These are phyloP conservation scores for Virgularia gustaviana DNA, from an alignment of 92 coral and sea anemone genomes.

Conservation along the genomic window DNA sequence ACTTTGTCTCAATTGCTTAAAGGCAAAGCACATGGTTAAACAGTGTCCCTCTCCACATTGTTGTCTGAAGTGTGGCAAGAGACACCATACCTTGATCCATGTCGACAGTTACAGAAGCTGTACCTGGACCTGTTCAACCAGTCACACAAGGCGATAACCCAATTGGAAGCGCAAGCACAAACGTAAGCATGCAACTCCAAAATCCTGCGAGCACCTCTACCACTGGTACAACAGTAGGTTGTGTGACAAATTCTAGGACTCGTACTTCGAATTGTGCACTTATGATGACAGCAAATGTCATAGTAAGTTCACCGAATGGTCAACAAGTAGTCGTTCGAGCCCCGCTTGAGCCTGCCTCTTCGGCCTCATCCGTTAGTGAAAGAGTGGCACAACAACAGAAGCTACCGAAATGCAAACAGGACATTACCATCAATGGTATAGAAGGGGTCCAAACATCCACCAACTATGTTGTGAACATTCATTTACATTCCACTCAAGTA, in stretches of 20 bases:
- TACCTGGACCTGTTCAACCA: too few species aligned
- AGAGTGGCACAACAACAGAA: constrained; percentile 29
- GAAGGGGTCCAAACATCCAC: constrained; percentile 37
- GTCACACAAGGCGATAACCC: too few species aligned
- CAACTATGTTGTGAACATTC: too few species aligned
- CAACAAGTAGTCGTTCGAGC: constrained; percentile 38
- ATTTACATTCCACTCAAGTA: constrained; percentile 9
- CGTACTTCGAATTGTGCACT: constrained; percentile 21
- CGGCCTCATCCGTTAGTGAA: too few species aligned
- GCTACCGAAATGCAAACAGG: constrained; percentile 5
- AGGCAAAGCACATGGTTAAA: constrained; percentile 31
- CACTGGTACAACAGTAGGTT: too few species aligned
- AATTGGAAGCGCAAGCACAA: too few species aligned
- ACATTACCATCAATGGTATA: constrained; percentile 32
- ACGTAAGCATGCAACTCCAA: too few species aligned
- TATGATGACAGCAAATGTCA: constrained; percentile 58
- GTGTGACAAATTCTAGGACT: too few species aligned
- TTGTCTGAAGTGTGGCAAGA: constrained; percentile 39
- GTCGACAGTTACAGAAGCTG: constrained; percentile 1
- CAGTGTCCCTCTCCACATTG: constrained; percentile 44
- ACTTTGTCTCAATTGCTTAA: constrained; percentile 48
- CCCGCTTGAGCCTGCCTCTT: constrained; percentile 51
- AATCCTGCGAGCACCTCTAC: too few species aligned
- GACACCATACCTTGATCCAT: constrained; percentile 54
- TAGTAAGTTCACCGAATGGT: constrained; percentile 42